Evolutionary conservation across 2,113 vertebrate genomes (phyloP).

Genomic region (human): GRCh38 chr16:6453501-6454000

Average conservation of each 20-base stretch:
- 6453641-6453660: too few species aligned
- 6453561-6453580: too few species aligned
- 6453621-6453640: too few species aligned
- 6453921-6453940: accelerated
- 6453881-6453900: too few species aligned
- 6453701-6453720: neutral
- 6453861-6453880: neutral
- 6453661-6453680: too few species aligned
- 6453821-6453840: neutral
- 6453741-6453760: accelerated
- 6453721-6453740: neutral
- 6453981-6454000: neutral
- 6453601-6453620: too few species aligned
- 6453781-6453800: neutral
- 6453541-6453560: too few species aligned
- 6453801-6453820: neutral
- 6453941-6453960: neutral
- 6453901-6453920: neutral
- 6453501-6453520: too few species aligned
- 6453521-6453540: too few species aligned
- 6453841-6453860: accelerated
- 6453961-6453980: neutral
- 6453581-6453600: too few species aligned
- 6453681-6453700: too few species aligned
- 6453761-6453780: neutral